Evolutionary conservation across 2,888 invertebrate genomes (phyloP), one percentile per base, ranked within the genome.

Genomic region (Entomobrya multifasciata): DNA sequence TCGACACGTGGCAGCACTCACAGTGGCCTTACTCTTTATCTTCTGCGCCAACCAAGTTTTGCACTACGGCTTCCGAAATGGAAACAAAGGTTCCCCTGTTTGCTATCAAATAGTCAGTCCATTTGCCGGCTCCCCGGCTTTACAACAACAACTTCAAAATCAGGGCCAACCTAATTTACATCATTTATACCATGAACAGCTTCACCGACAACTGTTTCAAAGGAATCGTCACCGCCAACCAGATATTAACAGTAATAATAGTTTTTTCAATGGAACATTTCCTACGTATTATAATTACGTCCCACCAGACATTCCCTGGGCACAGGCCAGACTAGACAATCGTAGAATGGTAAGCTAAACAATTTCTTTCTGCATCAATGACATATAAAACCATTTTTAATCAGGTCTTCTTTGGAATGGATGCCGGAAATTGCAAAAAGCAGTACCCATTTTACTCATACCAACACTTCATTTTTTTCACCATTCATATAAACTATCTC

Each of bases 21-120:
- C 88, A 47, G 84, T 84, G 70, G 85, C 86, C 83, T 78, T 89
- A 47, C 82, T 91, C 3, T 77, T 90, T 41, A 76, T 90, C 22
- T 70, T 90, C 10, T 91, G 89, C 89, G 90, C 89, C 67, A 90
- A 90, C 87, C 90, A 91, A 88, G 89, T 91, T 82, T 87, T 91
- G 55, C 87, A 91, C 62, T 89, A 83, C 44, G 77, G 81, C 70
- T 81, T 49, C 62, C 52, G 80, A 30, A 74, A 67, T 41, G 80
- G 87, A 30, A 82, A 77, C 79, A 90, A 90, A 67, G 76, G 80
- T n/a, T 79, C 86, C 67, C 85, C 86, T 25, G 88, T 89, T 47
- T 90, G 90, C 88, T 90, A 89, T 44, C 89, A 88, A 87, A 90
- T 90, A 47, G 88, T 90, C 27, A 89, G 89, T 49, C 90, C 89